Evolutionary conservation across 2,888 invertebrate genomes (phyloP).

Genomic region (Keiferia lycopersicella): DNA sequence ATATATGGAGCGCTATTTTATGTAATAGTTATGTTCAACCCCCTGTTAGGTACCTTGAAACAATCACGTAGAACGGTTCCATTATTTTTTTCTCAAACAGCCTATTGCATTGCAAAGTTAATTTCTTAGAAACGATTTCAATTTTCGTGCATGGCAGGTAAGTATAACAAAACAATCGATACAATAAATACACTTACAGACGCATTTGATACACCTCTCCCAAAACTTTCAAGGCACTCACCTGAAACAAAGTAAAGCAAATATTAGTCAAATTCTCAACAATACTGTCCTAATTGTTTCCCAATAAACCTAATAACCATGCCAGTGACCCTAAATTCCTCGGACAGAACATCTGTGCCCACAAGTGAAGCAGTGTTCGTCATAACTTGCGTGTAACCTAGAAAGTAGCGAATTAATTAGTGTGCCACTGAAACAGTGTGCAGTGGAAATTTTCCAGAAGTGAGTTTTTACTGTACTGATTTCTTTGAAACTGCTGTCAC

Average conservation of each 20-base stretch:
- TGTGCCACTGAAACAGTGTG: constrained; percentile 31
- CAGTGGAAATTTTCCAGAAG: background rate
- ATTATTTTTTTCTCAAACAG: too few relatives aligned
- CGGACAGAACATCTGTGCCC: constrained; percentile 57
- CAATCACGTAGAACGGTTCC: too few relatives aligned
- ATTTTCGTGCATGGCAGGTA: too few relatives aligned
- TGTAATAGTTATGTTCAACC: too few relatives aligned
- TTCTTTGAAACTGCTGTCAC: background rate
- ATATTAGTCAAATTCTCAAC: constrained; percentile 38
- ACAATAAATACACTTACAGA: constrained; percentile 2
- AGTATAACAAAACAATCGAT: background rate
- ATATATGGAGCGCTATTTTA: too few relatives aligned
- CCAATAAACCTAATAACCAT: constrained; percentile 47
- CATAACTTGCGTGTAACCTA: constrained; percentile 49
- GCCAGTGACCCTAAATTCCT: constrained; percentile 53
- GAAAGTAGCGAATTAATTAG: constrained; percentile 43
- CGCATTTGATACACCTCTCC: background rate
- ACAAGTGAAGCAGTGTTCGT: constrained; percentile 43
- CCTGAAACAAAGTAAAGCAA: constrained; percentile 63
- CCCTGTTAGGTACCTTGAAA: too few relatives aligned
- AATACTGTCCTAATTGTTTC: constrained; percentile 41
- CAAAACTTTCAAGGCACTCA: constrained; percentile 47
- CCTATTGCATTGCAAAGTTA: too few relatives aligned
- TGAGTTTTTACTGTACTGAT: background rate
- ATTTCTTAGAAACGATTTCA: too few relatives aligned